phyloP scores from a whole-genome alignment of 2,888 invertebrate species.

The Cephus spinipes region DNA sequence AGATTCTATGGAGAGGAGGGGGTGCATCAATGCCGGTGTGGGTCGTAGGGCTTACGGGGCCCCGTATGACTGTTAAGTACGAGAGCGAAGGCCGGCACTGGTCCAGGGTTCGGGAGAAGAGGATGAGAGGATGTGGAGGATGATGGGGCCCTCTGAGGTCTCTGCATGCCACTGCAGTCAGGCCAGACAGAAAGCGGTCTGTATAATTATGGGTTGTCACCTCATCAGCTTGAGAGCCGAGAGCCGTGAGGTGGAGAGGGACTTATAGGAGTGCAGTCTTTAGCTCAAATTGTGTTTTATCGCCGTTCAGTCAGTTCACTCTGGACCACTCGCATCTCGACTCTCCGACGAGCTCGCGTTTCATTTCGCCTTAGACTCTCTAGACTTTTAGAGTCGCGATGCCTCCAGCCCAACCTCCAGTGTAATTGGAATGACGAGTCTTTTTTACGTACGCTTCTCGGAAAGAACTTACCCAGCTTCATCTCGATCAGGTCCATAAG shows the following conservation, averaged over 20 bases:
- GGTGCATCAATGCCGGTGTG: conserved; percentile 46
- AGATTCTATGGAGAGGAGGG: neutral
- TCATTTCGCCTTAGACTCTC: conserved; percentile 18
- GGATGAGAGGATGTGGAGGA: conserved; percentile 40
- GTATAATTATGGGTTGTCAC: conserved; percentile 68
- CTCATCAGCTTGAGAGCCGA: conserved; percentile 60
- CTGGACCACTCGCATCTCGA: conserved; percentile 39
- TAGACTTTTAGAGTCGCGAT: conserved; percentile 11
- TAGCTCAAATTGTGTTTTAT: conserved; percentile 66
- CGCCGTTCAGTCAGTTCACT: conserved; percentile 35
- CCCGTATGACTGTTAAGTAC: neutral
- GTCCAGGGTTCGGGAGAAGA: conserved; percentile 16
- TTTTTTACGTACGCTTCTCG: conserved; percentile 29
- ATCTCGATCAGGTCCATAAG: neutral
- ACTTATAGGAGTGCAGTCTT: conserved; percentile 60
- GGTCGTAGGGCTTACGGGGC: conserved; percentile 39
- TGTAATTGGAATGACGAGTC: conserved; percentile 35
- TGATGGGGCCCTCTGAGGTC: conserved; percentile 56
- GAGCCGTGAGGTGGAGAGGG: conserved; percentile 32
- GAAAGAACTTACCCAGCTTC: conserved; percentile 25
- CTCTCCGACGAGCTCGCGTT: conserved; percentile 37
- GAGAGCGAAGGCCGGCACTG: neutral
- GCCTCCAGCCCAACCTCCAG: neutral
- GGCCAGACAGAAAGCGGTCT: conserved; percentile 65
- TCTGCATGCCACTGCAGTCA: conserved; percentile 65